Evolutionary conservation across 1,140 invertebrate genomes (phyloP).

Genomic region (Trichonephila clavata): DNA sequence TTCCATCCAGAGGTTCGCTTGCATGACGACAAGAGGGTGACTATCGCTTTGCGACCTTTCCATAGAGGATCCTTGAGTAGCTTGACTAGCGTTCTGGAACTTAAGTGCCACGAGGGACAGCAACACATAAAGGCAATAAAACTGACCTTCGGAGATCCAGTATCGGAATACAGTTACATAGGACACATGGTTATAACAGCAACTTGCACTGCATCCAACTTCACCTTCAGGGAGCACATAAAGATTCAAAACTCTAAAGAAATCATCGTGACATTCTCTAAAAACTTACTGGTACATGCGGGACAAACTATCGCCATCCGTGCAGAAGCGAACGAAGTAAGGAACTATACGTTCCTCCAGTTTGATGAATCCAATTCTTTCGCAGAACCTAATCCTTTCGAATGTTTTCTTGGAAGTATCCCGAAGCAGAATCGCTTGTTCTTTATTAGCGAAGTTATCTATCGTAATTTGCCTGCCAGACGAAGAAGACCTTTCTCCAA

Average conservation of each 20-base stretch:
- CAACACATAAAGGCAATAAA: slow-evolving; percentile 29
- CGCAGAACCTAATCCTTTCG: background rate
- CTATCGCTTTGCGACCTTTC: background rate
- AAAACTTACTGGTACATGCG: background rate
- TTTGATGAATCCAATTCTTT: slow-evolving; percentile 45
- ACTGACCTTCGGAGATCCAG: slow-evolving; percentile 22
- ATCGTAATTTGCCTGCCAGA: background rate
- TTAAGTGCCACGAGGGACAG: slow-evolving; percentile 11
- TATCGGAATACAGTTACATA: background rate
- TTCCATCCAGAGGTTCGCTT: background rate
- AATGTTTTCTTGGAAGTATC: background rate
- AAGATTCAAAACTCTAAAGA: slow-evolving; percentile 25
- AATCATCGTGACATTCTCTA: background rate
- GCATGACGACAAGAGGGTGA: background rate
- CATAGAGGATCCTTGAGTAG: background rate
- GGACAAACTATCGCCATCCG: background rate
- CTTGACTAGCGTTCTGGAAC: background rate
- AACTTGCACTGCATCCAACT: background rate
- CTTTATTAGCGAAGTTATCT: slow-evolving; percentile 43
- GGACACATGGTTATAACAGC: background rate
- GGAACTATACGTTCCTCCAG: slow-evolving; percentile 38
- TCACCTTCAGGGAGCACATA: background rate
- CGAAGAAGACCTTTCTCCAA: background rate
- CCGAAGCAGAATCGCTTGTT: slow-evolving; percentile 45
- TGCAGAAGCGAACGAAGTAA: slow-evolving; percentile 32